Conservation (phyloP, 2,113 vertebrate species). For the Chionomys nivalis region DNA sequence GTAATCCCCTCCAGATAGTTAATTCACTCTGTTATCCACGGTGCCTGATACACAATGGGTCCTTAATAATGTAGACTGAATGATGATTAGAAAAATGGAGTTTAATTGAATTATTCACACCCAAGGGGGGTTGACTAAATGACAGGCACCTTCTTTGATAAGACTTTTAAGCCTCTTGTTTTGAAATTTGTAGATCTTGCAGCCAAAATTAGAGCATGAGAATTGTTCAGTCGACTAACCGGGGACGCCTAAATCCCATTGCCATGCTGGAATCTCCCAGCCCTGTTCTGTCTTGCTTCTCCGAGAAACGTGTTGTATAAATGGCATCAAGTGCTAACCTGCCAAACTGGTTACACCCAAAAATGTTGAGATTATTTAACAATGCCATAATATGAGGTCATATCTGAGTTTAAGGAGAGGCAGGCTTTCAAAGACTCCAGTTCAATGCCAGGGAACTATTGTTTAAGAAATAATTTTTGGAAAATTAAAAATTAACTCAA, state of each 20-base stretch:
- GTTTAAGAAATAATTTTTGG: slow-evolving; percentile 70
- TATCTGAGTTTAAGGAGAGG: slow-evolving; percentile 71
- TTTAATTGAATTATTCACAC: slow-evolving; percentile 44
- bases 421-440: slow-evolving; percentile 65
- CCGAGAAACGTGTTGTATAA: slow-evolving; percentile 57
- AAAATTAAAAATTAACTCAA: slow-evolving; percentile 66
- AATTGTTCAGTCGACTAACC: slow-evolving; percentile 19
- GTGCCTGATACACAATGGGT: neutral
- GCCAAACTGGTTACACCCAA: slow-evolving; percentile 79
- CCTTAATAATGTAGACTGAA: neutral
- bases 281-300: slow-evolving; percentile 76
- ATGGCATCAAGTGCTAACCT: slow-evolving; percentile 77
- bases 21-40: neutral
- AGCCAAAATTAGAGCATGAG: neutral
- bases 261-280: slow-evolving; percentile 40
- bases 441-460: slow-evolving; percentile 73
- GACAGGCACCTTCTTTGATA: slow-evolving; percentile 8
- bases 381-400: slow-evolving; percentile 78
- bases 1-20: neutral
- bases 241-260: slow-evolving; percentile 19
- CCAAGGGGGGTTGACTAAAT: neutral
- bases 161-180: slow-evolving; percentile 20
- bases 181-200: neutral
- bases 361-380: slow-evolving; percentile 79
- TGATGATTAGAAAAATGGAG: slow-evolving; percentile 14